phyloP scores from a whole-genome alignment of 2,797 vertebrate genomes.

The Galago senegalensis region DNA sequence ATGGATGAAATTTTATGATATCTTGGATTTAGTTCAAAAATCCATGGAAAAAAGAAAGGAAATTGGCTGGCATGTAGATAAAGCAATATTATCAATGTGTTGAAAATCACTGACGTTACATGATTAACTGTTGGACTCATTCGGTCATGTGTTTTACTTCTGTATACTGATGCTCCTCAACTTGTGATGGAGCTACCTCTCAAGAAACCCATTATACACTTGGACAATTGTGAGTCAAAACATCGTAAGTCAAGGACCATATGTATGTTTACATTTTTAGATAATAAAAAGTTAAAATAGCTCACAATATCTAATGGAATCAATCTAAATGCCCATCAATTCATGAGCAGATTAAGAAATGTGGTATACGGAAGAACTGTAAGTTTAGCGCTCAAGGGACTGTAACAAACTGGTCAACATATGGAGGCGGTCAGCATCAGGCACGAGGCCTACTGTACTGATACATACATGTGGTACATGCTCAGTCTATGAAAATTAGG shows the following conservation, averaged over 20 bases:
- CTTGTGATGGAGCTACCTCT: background rate
- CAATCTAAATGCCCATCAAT: background rate
- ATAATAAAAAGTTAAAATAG: conserved; percentile 34
- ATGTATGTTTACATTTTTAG: background rate
- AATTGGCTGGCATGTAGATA: background rate
- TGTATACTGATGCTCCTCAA: background rate
- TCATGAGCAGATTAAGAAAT: background rate
- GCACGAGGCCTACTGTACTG: too few relatives aligned
- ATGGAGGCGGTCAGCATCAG: too few relatives aligned
- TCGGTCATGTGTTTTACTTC: conserved; percentile 49
- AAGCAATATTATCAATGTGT: background rate
- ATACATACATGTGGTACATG: too few relatives aligned
- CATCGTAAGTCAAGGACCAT: background rate
- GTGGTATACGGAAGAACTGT: too few relatives aligned
- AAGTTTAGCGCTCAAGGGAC: too few relatives aligned
- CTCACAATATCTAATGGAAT: background rate
- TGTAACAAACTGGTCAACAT: too few relatives aligned
- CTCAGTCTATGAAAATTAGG: too few relatives aligned
- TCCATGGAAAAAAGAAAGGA: background rate
- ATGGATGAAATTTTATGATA: conserved; percentile 15
- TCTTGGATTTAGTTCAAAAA: conserved; percentile 31
- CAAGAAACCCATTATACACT: background rate
- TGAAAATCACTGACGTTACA: conserved; percentile 7
- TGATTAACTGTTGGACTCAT: background rate
- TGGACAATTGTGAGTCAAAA: background rate